Percentiles rank a stretch among this genome's conserved stretches.
Evolutionary conservation across 2,113 vertebrate genomes (phyloP).

Genomic region (Abramis brama): DNA sequence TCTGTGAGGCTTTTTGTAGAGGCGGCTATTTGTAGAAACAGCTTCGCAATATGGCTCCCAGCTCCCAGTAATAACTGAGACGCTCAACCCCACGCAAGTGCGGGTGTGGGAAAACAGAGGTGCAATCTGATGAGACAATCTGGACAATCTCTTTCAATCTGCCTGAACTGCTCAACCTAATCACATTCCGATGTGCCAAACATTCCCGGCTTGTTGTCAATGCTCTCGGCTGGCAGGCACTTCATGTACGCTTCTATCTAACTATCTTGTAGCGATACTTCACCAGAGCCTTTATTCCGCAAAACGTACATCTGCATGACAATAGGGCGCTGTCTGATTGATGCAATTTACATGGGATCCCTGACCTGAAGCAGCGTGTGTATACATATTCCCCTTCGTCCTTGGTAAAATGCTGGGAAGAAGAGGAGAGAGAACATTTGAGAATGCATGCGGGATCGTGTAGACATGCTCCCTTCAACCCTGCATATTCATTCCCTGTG

Average conservation of each 20-base stretch:
- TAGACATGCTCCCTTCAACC: neutral
- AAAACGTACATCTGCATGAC: constrained; percentile 55
- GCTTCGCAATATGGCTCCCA: constrained; percentile 33
- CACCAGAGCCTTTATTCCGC: constrained; percentile 36
- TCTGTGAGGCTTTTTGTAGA: constrained; percentile 47
- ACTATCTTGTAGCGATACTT: constrained; percentile 54
- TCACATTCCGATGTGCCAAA: constrained; percentile 14
- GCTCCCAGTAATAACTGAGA: constrained; percentile 27
- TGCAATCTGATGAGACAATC: constrained; percentile 38
- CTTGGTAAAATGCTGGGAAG: constrained; percentile 57
- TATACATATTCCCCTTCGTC: constrained; percentile 56
- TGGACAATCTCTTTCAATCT: constrained; percentile 37
- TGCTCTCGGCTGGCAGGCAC: constrained; percentile 15
- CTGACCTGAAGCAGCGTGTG: constrained; percentile 33
- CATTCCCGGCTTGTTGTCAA: neutral
- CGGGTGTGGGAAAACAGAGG: constrained; percentile 5
- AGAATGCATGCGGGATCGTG: neutral
- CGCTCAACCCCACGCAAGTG: constrained; percentile 17
- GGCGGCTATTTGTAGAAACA: constrained; percentile 37
- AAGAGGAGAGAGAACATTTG: constrained; percentile 2
- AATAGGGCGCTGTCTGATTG: constrained; percentile 56
- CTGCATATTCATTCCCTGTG: neutral
- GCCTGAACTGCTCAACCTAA: neutral
- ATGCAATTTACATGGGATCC: constrained; percentile 58
- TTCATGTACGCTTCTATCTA: constrained; percentile 41